Evolutionary conservation across 2,113 vertebrate genomes (phyloP).

Genomic region (cattle (Bos taurus)): ARS-UCD2.0 NC_037345.1:19328501-19329000

Average conservation of each 20-base stretch:
- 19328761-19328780: not conserved
- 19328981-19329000: not conserved
- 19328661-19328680: conserved; percentile 91
- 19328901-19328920: not conserved
- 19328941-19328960: not conserved
- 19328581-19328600: conserved; percentile 84
- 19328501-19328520: conserved; percentile 96
- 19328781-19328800: not conserved
- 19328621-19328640: conserved; percentile 93
- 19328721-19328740: conserved; percentile 46
- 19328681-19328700: conserved; percentile 93
- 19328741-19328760: not conserved
- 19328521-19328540: conserved; percentile 91
- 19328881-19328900: not conserved
- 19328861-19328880: not conserved
- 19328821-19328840: not conserved
- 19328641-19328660: conserved; percentile 88
- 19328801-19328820: not conserved
- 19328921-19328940: not conserved
- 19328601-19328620: conserved; percentile 91
- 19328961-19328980: not conserved
- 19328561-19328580: conserved; percentile 89
- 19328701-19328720: conserved; percentile 79
- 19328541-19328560: conserved; percentile 90
- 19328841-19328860: not conserved